Evolutionary conservation across 2,797 vertebrate genomes (phyloP), one percentile per base, ranked within the genome.

Genomic region (Crypturellus tataupa): DNA sequence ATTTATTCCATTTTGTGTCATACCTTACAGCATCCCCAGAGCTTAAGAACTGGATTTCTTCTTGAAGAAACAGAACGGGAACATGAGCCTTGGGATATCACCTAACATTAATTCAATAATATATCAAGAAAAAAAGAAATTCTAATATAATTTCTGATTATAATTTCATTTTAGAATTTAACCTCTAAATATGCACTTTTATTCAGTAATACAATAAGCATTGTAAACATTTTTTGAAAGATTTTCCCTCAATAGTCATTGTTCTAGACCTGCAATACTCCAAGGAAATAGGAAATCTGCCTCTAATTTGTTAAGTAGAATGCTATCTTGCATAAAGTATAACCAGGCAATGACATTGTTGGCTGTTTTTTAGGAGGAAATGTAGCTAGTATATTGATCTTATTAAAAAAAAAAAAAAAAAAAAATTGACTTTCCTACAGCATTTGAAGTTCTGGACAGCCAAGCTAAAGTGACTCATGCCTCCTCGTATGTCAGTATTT

Each of bases 91-190:
- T 7, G 27, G 27, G 6, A 60, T 46, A 16, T 53, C 27, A 53
- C 42, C 4, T 33, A 64, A 51, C 12, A 56, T 31, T 46, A 76
- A 78, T 46, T 20, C 47, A 3, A 53, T 42, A 1, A 53, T 56
- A 29, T 21, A 24, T 62, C 3, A 47, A 62, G 12, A 4, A 39
- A 62, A 42, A 42, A 42, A 15, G 37, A 39, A 39, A 39, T 39
- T 39, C 15, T 63, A 1, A 17, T 59, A 70, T 78, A 6, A 14
- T 47, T 81, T 71, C 64, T 68, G 53, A 46, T 29, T 23, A 35
- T 25, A 58, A 0, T 0, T 60, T 64, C 0, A 49, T 68, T 75
- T 64, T 31, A 47, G 1, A 14, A 62, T 39, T n/a, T 35, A 1
- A 6, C 39, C 39, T 91, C 63, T 40, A 49, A 71, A 56, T 24